Percentiles rank a stretch among this genome's conserved stretches.
Evolutionary conservation across 2,113 vertebrate genomes (phyloP).

Genomic region (Murina feae): DNA sequence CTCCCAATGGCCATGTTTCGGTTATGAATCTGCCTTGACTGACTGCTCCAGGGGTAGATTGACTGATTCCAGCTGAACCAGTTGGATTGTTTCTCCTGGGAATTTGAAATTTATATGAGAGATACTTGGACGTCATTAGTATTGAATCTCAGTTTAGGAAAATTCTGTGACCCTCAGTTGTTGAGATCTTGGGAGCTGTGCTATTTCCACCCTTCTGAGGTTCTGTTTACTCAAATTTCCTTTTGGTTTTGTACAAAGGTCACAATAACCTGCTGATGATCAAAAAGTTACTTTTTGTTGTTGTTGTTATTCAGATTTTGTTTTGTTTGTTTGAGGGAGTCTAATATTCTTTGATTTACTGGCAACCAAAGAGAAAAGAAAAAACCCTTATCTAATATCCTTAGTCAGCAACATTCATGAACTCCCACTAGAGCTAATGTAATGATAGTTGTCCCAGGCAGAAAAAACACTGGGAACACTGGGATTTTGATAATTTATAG

Average conservation of each 20-base stretch:
- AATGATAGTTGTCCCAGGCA: not conserved
- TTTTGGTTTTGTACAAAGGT: not conserved
- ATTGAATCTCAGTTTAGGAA: not conserved
- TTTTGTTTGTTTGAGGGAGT: not conserved
- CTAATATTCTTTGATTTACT: not conserved
- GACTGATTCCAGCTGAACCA: not conserved
- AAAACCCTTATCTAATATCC: not conserved
- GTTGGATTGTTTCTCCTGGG: not conserved
- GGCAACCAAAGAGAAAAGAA: not conserved
- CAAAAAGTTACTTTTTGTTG: not conserved
- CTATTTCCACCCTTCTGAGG: not conserved
- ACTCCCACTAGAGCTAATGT: not conserved
- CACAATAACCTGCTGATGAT: not conserved
- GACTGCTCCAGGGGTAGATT: not conserved
- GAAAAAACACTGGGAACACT: not conserved
- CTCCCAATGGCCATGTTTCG: not conserved
- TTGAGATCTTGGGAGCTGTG: not conserved
- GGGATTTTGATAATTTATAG: not conserved
- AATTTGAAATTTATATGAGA: not conserved
- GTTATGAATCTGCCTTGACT: not conserved
- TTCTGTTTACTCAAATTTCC: not conserved
- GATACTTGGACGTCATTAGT: not conserved
- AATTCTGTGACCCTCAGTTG: not conserved
- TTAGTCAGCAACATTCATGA: not conserved
- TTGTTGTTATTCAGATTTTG: not conserved